phyloP scores from a whole-genome alignment of 37 sponge, comb jelly and placozoan genomes.

The Aphrocallistes beatrix region DNA sequence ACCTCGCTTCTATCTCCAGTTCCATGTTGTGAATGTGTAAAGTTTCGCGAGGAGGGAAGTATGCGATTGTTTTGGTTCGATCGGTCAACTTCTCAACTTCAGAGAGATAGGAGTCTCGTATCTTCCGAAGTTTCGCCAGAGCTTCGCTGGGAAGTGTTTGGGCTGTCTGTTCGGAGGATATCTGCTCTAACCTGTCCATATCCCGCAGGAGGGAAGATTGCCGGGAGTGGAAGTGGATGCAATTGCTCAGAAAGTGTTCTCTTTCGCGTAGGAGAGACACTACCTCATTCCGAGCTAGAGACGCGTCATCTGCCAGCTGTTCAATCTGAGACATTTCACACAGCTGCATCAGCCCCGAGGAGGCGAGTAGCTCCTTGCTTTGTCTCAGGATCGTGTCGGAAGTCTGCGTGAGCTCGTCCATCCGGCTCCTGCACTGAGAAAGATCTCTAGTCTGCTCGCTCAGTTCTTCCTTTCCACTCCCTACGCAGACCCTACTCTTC shows the following conservation, averaged over 20 bases:
- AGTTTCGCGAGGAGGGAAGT: background rate
- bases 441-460: background rate
- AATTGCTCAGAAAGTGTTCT: background rate
- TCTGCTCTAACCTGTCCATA: background rate
- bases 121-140: background rate
- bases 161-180: background rate
- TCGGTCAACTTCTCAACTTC: background rate
- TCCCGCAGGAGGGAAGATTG: background rate
- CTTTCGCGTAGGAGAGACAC: background rate
- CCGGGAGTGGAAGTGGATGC: background rate
- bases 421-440: background rate
- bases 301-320: background rate
- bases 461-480: background rate
- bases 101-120: background rate
- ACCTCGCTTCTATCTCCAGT: background rate
- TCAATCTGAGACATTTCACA: background rate
- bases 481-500: background rate
- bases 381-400: background rate
- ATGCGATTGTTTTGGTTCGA: background rate
- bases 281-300: background rate
- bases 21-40: background rate
- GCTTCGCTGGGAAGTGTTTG: background rate
- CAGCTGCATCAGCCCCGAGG: background rate
- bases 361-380: background rate
- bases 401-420: background rate